phyloP scores from a whole-genome alignment of 2,888 invertebrate genomes.

The Lordiphosa andalusiaca region DNA sequence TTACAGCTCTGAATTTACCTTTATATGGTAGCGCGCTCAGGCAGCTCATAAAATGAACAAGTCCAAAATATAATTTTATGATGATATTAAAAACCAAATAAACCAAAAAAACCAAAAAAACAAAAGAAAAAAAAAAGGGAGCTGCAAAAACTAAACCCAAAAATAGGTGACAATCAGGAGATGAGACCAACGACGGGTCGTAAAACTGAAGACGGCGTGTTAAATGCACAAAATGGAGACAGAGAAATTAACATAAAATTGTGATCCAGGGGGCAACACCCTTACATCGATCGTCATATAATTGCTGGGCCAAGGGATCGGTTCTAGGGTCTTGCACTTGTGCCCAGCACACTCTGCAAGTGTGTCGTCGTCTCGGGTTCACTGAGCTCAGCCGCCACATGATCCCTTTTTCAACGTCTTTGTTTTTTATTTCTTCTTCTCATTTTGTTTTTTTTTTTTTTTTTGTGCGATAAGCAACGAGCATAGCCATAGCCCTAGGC shows the following conservation, averaged over 20 bases:
- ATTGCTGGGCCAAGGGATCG: conserved; percentile 37
- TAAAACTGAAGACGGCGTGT: conserved; percentile 60
- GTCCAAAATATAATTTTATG: conserved; percentile 58
- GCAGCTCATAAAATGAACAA: conserved; percentile 48
- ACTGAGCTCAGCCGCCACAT: conserved; percentile 45
- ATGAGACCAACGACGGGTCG: conserved; percentile 44
- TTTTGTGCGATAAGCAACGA: conserved; percentile 56
- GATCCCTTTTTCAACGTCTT: conserved; percentile 60
- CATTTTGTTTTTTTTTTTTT: too few species aligned
- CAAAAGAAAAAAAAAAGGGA: conserved; percentile 32
- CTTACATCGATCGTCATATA: conserved; percentile 38
- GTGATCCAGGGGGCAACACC: conserved; percentile 49
- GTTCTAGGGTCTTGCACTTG: conserved; percentile 45
- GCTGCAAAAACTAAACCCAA: conserved; percentile 49
- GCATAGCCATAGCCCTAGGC: conserved; percentile 15
- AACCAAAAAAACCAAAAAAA: too few species aligned
- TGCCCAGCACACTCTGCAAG: conserved; percentile 73
- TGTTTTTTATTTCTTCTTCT: conserved; percentile 45
- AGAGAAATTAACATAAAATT: conserved; percentile 66
- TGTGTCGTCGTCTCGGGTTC: conserved; percentile 56
- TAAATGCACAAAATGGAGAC: conserved; percentile 55
- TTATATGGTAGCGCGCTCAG: conserved; percentile 44
- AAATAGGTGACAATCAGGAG: conserved; percentile 61
- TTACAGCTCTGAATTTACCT: conserved; percentile 21
- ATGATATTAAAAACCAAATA: conserved; percentile 43